Evolutionary conservation across 2,113 vertebrate genomes (phyloP).

Genomic region (Myrmecophaga tridactyla): DNA sequence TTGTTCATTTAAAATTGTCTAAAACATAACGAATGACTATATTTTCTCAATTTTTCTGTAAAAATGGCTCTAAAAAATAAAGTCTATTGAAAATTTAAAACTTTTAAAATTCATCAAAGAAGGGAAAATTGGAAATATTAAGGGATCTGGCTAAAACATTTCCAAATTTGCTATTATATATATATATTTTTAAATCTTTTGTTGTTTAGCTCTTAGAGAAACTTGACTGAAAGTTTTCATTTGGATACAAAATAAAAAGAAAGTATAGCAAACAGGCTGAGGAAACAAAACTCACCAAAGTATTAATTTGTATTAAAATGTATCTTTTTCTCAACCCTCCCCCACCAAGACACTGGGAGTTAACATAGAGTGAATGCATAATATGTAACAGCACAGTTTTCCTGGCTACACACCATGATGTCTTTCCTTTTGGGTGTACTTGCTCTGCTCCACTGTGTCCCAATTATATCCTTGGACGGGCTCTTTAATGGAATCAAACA

Average conservation of each 20-base stretch:
- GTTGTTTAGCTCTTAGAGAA: background rate
- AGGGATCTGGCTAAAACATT: background rate
- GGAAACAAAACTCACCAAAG: background rate
- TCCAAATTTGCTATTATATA: background rate
- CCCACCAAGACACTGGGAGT: background rate
- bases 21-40: background rate
- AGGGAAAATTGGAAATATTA: background rate
- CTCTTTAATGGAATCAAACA: conserved; percentile 84
- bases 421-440: conserved; percentile 87
- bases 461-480: conserved; percentile 82
- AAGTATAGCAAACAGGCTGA: background rate
- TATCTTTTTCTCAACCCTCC: background rate
- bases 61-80: too few species aligned
- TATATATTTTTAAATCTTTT: background rate
- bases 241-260: conserved; percentile 30
- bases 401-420: conserved; percentile 85
- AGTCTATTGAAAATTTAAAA: too few species aligned
- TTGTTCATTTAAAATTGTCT: conserved; percentile 1
- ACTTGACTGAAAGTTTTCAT: background rate
- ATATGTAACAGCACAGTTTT: conserved; percentile 33
- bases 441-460: conserved; percentile 83
- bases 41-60: too few species aligned
- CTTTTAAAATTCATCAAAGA: conserved; percentile 28
- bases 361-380: background rate
- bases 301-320: background rate